Evolutionary conservation across 2,113 vertebrate species (phyloP).

Genomic region (Excalfactoria chinensis): DNA sequence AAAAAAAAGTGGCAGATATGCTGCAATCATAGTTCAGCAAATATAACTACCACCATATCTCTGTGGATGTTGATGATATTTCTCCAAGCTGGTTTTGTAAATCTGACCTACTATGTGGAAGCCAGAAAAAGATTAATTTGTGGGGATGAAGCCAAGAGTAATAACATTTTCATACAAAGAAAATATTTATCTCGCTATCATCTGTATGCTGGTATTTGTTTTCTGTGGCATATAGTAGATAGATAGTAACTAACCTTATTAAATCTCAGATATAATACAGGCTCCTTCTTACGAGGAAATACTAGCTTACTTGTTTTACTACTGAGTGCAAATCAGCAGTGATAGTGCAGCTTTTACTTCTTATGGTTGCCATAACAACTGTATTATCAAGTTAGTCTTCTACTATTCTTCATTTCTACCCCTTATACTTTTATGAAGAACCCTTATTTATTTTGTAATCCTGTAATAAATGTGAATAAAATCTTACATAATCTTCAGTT

Average conservation of each 20-base stretch:
- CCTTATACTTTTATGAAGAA: not conserved
- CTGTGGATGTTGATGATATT: not conserved
- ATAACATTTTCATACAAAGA: not conserved
- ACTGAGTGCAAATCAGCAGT: not conserved
- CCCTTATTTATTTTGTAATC: not conserved
- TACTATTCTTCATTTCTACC: not conserved
- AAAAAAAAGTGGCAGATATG: not conserved
- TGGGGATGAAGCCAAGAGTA: not conserved
- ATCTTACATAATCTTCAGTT: not conserved
- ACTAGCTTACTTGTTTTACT: not conserved
- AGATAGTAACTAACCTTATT: not conserved
- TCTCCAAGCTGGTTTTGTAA: not conserved
- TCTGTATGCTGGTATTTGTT: not conserved
- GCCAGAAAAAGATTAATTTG: not conserved
- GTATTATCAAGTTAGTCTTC: not conserved
- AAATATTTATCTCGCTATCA: not conserved
- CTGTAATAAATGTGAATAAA: not conserved
- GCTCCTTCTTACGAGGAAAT: not conserved
- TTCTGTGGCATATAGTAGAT: not conserved
- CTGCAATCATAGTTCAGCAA: not conserved
- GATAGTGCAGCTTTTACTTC: not conserved
- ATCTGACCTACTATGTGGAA: not conserved
- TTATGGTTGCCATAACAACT: not conserved
- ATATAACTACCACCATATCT: not conserved
- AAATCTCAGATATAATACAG: not conserved